A percentile compares a stretch with the other conserved stretches of the same genome.
These are phyloP conservation scores for Atta texana DNA, from an alignment of 1,140 invertebrate genomes.

Conservation along the genomic window DNA sequence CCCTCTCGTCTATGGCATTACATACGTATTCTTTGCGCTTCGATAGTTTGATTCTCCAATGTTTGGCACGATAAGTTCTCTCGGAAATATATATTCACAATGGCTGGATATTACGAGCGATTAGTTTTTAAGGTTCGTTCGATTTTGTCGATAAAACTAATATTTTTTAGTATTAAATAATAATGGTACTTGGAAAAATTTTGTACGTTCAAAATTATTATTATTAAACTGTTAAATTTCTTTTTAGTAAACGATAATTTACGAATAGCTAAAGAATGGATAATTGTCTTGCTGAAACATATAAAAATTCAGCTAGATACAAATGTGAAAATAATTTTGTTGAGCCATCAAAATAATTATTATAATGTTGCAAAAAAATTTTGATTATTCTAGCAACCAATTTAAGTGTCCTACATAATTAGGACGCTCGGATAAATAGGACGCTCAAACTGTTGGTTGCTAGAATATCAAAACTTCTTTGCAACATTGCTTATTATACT, in stretches of 20 bases:
- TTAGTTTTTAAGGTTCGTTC: slow-evolving; percentile 24
- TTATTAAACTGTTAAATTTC: neutral
- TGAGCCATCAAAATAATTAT: too few species aligned
- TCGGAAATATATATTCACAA: slow-evolving; percentile 14
- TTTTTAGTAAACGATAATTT: neutral
- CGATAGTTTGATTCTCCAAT: slow-evolving; percentile 43
- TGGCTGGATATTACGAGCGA: slow-evolving; percentile 27
- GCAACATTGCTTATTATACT: neutral
- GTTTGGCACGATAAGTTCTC: slow-evolving; percentile 38
- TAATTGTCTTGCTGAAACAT: too few species aligned
- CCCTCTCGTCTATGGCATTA: slow-evolving; percentile 18
- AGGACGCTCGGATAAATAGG: too few species aligned
- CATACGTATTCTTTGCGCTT: slow-evolving; percentile 51
- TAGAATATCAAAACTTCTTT: too few species aligned
- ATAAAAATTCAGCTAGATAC: too few species aligned
- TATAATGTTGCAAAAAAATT: too few species aligned
- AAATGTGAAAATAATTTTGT: too few species aligned
- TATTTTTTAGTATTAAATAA: neutral
- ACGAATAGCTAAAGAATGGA: too few species aligned
- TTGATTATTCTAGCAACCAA: too few species aligned
- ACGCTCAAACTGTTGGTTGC: too few species aligned
- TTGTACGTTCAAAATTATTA: neutral
- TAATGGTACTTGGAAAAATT: neutral
- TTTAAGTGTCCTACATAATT: too few species aligned
- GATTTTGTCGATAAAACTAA: neutral